Evolutionary conservation across 1,140 invertebrate species (phyloP).

Genomic region (Leguminivora glycinivorella): DNA sequence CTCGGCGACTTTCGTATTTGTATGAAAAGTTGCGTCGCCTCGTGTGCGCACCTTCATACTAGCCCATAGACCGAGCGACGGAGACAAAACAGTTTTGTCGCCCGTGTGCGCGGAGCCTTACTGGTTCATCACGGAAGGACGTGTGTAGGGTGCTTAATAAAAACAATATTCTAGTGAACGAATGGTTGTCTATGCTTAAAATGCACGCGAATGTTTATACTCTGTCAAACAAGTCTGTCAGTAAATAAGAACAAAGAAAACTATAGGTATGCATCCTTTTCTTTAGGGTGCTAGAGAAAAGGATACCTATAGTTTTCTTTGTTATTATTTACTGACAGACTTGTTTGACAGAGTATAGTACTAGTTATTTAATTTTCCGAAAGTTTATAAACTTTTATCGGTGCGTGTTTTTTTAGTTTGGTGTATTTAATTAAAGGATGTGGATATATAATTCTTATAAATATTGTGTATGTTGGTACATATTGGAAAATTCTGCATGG

Average conservation of each 20-base stretch:
- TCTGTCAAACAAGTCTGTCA: too few species aligned
- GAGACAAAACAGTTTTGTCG: too few species aligned
- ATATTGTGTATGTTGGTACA: conserved; percentile 5
- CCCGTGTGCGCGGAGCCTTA: too few species aligned
- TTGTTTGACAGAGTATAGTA: too few species aligned
- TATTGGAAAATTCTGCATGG: conserved; percentile 10
- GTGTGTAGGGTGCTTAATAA: conserved; percentile 1
- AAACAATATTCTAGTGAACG: conserved; percentile 5
- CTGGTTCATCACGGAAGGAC: background rate
- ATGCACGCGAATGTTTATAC: background rate
- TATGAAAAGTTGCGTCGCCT: too few species aligned
- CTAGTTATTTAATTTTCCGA: background rate
- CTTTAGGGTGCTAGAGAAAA: too few species aligned
- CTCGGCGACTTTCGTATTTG: too few species aligned
- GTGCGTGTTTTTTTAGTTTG: conserved; percentile 1
- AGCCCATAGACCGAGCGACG: too few species aligned
- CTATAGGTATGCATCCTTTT: background rate
- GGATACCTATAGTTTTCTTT: too few species aligned
- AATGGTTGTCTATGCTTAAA: conserved; percentile 8
- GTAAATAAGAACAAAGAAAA: too few species aligned
- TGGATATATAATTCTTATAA: background rate
- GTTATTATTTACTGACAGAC: too few species aligned
- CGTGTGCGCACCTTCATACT: too few species aligned
- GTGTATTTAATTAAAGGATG: background rate
- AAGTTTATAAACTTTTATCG: background rate